Evolutionary conservation across 2,888 invertebrate genomes (phyloP), one percentile per base, ranked within the genome.

Genomic region (Oxyteleia sp.): DNA sequence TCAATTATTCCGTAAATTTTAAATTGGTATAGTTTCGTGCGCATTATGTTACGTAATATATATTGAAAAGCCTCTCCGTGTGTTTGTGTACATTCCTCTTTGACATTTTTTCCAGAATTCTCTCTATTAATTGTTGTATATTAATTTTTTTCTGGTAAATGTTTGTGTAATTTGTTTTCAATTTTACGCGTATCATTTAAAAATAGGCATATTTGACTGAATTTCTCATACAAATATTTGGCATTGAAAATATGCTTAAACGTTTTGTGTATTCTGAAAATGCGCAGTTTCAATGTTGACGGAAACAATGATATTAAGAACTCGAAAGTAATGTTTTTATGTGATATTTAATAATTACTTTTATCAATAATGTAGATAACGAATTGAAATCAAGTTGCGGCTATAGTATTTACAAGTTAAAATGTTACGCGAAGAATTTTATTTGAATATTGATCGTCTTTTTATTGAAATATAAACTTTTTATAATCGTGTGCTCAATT

Each of bases 1-100:
- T 59, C 59, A 59, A 59, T 59, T 41, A 41, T 41, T 23, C 18
- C 4, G 11, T 23, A 41, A 59, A 59, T 20, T 57, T 57, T 38
- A 8, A 15, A n/a, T n/a, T 20, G 20, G 20, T 57, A n/a, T 20
- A 38, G 38, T 59, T 59, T 59, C 41, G 41, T 41, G 20, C 20
- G 13, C 4, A 59, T 20, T 5, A 15, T 1, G n/a, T 55, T 55
- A 38, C 35, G 35, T 15, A 55, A 55, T 49, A n/a, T 26, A 23
- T 26, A 49, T 26, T 23, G 15, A n/a, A 32, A 15, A 8, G 1
- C 10, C 32, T 29, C 55, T 45, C n/a, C 41, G 45, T 45, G 10
- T 18, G 18, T 45, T 45, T 16, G 5, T 18, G 7, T 45, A 18
- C 45, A 16, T 45, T 18, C 2, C 16, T 45, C 18, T n/a, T n/a